These are phyloP conservation scores for Notechis scutatus DNA, from an alignment of 2,113 vertebrate genomes.

Conservation along the genomic window DNA sequence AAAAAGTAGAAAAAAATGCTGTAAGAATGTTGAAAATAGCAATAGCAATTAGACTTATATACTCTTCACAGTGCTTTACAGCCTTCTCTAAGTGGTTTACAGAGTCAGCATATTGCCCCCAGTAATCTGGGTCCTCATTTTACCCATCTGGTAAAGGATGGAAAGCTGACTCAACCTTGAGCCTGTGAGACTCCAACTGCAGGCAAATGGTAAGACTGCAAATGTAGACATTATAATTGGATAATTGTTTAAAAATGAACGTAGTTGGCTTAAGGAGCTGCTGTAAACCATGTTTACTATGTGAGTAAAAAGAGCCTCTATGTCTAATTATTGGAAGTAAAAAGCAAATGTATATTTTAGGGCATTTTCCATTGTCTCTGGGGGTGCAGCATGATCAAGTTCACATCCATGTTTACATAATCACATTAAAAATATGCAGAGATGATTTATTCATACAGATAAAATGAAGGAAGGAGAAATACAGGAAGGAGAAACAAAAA, in stretches of 20 bases:
- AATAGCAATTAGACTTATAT: no score
- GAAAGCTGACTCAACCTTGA: no score
- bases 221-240: background rate
- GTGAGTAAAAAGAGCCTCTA: background rate
- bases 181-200: no score
- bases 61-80: no score
- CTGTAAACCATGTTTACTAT: background rate
- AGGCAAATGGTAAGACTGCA: background rate
- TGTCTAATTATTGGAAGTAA: background rate
- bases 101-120: no score
- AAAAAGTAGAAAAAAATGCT: background rate
- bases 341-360: background rate
- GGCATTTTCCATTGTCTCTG: background rate
- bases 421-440: background rate
- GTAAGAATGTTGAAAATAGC: background rate
- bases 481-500: background rate
- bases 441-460: background rate
- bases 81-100: no score
- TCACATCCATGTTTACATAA: background rate
- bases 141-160: no score
- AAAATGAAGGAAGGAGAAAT: background rate
- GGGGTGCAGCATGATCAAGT: background rate
- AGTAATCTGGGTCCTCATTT: no score
- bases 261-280: background rate
- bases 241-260: background rate